Conservation (phyloP, 1,140 invertebrate species). For the Stegodyphus dumicola region DNA sequence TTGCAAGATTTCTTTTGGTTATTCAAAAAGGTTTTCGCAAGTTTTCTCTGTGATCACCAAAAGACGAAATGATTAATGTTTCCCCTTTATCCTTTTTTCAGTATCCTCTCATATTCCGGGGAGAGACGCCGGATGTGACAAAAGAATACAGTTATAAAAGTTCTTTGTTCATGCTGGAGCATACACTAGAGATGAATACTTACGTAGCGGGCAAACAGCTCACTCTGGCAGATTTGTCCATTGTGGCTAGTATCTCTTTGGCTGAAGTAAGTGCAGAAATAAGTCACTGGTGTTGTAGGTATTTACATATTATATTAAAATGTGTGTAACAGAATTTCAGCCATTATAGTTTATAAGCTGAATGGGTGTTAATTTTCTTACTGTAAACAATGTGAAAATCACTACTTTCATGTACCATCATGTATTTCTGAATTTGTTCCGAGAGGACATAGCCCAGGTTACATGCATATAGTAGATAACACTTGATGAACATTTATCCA, state of each 20-base stretch:
- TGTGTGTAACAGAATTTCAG: too few species aligned
- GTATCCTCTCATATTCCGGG: slow-evolving; percentile 43
- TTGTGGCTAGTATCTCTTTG: slow-evolving; percentile 63
- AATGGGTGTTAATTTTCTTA: too few species aligned
- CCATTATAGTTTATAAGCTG: too few species aligned
- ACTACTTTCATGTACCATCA: too few species aligned
- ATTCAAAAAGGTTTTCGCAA: neutral
- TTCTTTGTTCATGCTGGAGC: slow-evolving; percentile 61
- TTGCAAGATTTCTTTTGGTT: too few species aligned
- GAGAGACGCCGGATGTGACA: slow-evolving; percentile 7
- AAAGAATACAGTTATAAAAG: slow-evolving; percentile 30
- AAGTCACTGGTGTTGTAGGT: neutral
- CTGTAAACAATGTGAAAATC: too few species aligned
- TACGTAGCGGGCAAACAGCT: slow-evolving; percentile 64
- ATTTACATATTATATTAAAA: too few species aligned
- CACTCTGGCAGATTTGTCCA: slow-evolving; percentile 65
- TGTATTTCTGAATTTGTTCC: too few species aligned
- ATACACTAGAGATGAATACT: slow-evolving; percentile 50
- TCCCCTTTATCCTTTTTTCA: slow-evolving; percentile 3
- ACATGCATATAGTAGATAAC: too few species aligned
- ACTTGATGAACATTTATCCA: too few species aligned
- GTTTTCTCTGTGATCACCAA: neutral
- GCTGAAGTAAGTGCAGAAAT: slow-evolving; percentile 31
- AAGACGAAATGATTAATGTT: neutral
- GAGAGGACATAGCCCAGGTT: too few species aligned